A percentile compares a stretch with the other conserved stretches of the same genome.
Conservation (phyloP, 2,113 vertebrate species). For the Miniopterus natalensis region DNA sequence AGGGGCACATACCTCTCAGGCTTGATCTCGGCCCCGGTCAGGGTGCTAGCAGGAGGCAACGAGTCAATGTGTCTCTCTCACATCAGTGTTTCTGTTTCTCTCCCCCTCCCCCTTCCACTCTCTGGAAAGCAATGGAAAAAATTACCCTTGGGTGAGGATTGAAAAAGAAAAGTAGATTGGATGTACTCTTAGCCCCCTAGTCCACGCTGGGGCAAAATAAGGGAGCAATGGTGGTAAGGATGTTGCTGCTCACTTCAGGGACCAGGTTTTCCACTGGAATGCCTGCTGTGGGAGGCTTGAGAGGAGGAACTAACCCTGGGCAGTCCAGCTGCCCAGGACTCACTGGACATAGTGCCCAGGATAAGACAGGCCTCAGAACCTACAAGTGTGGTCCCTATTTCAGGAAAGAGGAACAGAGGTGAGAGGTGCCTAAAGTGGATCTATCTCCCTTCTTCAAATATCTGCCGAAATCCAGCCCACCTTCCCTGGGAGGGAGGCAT, state of each 20-base stretch:
- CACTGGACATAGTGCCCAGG: not conserved
- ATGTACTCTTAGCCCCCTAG: not conserved
- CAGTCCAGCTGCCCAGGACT: not conserved
- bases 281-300: not conserved
- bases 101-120: too few relatives aligned
- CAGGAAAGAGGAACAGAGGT: not conserved
- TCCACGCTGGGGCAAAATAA: not conserved
- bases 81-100: too few relatives aligned
- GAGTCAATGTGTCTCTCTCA: too few relatives aligned
- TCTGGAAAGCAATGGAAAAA: too few relatives aligned
- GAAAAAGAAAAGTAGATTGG: not conserved
- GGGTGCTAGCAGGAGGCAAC: too few relatives aligned
- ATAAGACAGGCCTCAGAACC: not conserved
- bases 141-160: too few relatives aligned
- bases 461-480: not conserved
- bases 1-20: too few relatives aligned
- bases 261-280: not conserved
- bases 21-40: too few relatives aligned
- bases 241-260: not conserved
- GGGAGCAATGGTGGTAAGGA: not conserved
- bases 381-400: not conserved
- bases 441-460: not conserved
- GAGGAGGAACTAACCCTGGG: not conserved
- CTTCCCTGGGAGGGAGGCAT: not conserved
- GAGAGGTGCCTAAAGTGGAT: not conserved